Conservation (phyloP, 2,797 vertebrate species). For the Pantherophis alleghaniensis region DNA sequence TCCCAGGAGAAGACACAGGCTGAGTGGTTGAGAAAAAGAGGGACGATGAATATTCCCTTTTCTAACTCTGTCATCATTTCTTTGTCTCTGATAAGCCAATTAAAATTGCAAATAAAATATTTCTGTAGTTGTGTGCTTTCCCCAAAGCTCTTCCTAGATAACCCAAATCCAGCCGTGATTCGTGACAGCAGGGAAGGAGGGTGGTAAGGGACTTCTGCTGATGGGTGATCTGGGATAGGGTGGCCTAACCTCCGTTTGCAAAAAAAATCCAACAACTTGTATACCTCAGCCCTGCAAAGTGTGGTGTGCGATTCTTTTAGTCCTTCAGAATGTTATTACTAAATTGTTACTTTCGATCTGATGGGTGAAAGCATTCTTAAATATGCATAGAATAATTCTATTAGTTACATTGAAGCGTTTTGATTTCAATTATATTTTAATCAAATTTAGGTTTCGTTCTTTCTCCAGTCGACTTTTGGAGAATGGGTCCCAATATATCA, state of each 20-base stretch:
- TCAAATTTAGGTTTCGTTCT: background rate
- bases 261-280: background rate
- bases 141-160: constrained; percentile 44
- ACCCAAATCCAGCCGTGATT: background rate
- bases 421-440: background rate
- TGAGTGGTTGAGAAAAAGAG: background rate
- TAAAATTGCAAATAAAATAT: constrained; percentile 37
- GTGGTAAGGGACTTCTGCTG: background rate
- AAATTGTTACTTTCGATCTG: background rate
- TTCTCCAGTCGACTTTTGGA: background rate
- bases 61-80: constrained; percentile 25
- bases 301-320: background rate
- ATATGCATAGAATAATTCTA: background rate
- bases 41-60: constrained; percentile 36
- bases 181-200: background rate
- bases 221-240: background rate
- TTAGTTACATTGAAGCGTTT: background rate
- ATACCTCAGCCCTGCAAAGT: background rate
- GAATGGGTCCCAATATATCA: background rate
- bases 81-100: constrained; percentile 46
- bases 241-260: background rate
- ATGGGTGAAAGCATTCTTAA: background rate
- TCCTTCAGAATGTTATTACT: background rate
- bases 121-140: constrained; percentile 7
- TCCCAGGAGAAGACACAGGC: constrained; percentile 7